phyloP scores from a whole-genome alignment of 2,113 vertebrate species.

The Oryzias melastigma region DNA sequence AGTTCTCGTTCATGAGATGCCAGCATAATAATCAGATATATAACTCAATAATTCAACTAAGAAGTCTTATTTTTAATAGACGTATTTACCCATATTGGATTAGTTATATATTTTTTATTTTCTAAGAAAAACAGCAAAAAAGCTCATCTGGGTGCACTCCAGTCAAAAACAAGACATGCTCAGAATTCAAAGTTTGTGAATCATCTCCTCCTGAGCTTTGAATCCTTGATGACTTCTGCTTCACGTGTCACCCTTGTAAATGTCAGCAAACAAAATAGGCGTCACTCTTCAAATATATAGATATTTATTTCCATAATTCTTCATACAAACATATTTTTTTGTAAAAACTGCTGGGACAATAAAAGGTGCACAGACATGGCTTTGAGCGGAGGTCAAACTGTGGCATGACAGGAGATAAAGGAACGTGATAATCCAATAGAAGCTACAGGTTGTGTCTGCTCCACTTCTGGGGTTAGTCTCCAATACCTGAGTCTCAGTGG shows the following conservation, averaged over 20 bases:
- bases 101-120: neutral
- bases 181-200: too few relatives aligned
- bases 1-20: too few relatives aligned
- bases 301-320: conserved; percentile 66
- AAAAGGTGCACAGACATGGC: conserved; percentile 53
- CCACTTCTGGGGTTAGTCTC: conserved; percentile 31
- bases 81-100: too few relatives aligned
- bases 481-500: conserved; percentile 56
- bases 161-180: neutral
- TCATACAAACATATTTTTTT: conserved; percentile 66
- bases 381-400: conserved; percentile 46
- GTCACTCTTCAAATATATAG: conserved; percentile 64
- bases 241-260: too few relatives aligned
- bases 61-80: too few relatives aligned
- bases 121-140: conserved; percentile 6
- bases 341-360: conserved; percentile 51
- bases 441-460: conserved; percentile 16
- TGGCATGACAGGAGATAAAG: conserved; percentile 39
- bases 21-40: too few relatives aligned
- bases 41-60: too few relatives aligned
- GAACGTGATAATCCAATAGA: conserved; percentile 12
- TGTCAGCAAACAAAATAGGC: neutral
- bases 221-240: too few relatives aligned
- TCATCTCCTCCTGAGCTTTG: too few relatives aligned
- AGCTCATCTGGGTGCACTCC: neutral